These are phyloP conservation scores for Crypturellus tataupa DNA, from an alignment of 2,797 vertebrate genomes.

Conservation along the genomic window DNA sequence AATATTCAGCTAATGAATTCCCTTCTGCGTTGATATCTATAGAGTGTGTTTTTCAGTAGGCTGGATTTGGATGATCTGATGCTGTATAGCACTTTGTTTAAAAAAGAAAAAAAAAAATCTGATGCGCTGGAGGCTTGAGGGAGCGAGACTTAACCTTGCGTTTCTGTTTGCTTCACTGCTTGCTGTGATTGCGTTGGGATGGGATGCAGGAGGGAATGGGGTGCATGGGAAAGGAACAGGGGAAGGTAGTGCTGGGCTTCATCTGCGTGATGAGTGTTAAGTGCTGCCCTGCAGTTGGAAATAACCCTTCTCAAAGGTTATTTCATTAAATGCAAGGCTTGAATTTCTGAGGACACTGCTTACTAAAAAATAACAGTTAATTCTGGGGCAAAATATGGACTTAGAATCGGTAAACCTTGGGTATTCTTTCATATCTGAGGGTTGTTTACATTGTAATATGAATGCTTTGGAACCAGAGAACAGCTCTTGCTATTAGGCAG, in stretches of 20 bases:
- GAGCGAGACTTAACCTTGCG: neutral
- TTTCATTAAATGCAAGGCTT: neutral
- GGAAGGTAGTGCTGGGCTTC: neutral
- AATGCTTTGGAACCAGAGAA: constrained; percentile 16
- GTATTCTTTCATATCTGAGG: neutral
- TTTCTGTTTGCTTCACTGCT: neutral
- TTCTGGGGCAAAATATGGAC: neutral
- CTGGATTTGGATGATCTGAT: neutral
- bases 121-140: neutral
- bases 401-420: neutral
- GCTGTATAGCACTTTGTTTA: neutral
- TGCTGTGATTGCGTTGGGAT: neutral
- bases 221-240: neutral
- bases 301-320: neutral
- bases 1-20: neutral
- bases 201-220: neutral
- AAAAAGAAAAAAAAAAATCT: neutral
- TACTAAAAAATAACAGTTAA: neutral
- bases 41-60: neutral
- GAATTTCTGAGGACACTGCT: neutral
- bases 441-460: neutral
- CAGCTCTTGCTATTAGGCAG: constrained; percentile 24
- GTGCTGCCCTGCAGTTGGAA: neutral
- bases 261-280: neutral
- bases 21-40: neutral